phyloP scores from a whole-genome alignment of 2,888 invertebrate species.

The Unio delphinus region DNA sequence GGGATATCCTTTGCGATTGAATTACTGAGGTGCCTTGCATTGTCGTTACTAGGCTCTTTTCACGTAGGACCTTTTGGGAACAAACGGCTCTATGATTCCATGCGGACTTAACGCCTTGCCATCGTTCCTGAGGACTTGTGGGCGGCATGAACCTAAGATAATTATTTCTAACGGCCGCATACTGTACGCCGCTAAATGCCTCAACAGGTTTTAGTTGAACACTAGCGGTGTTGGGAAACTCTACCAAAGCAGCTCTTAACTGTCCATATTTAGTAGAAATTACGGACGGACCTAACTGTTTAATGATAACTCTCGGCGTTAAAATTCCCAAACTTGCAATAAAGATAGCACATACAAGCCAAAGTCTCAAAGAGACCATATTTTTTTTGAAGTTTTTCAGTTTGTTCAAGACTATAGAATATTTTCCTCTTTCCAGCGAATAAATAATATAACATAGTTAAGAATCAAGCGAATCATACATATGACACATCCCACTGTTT shows the following conservation, averaged over 20 bases:
- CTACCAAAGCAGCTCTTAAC: conserved; percentile 79
- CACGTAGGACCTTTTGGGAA: conserved; percentile 76
- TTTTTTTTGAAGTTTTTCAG: too few relatives aligned
- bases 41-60: conserved; percentile 14
- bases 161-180: conserved; percentile 92
- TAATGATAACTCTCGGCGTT: conserved; percentile 13
- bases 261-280: conserved; percentile 84
- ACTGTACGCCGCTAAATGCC: conserved; percentile 91
- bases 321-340: not conserved
- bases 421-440: too few relatives aligned
- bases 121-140: conserved; percentile 86
- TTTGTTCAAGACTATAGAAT: too few relatives aligned
- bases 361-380: too few relatives aligned
- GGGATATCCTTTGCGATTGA: conserved; percentile 17
- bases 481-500: too few relatives aligned
- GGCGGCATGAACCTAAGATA: conserved; percentile 96
- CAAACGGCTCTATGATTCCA: conserved; percentile 85
- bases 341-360: not conserved
- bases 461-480: too few relatives aligned
- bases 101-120: conserved; percentile 84
- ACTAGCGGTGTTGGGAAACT: conserved; percentile 48
- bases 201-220: conserved; percentile 79
- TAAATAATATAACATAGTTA: too few relatives aligned
- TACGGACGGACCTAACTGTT: conserved; percentile 26
- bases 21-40: conserved; percentile 21